These are phyloP conservation scores for Nomada lathburiana DNA, from an alignment of 2,888 invertebrate species.

Conservation along the genomic window DNA sequence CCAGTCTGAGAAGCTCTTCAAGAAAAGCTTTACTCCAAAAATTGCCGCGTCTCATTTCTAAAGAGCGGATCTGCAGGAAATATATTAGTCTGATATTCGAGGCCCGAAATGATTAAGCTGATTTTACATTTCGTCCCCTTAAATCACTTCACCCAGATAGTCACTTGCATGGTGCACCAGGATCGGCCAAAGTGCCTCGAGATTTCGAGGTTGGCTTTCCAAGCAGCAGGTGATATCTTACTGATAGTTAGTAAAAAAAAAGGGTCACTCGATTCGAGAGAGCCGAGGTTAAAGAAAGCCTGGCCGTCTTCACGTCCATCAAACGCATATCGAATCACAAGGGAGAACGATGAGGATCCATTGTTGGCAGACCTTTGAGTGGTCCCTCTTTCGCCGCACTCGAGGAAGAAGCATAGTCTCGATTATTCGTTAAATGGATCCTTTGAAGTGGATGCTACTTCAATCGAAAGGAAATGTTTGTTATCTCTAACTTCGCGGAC, in stretches of 20 bases:
- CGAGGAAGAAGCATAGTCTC: conserved; percentile 59
- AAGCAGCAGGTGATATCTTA: conserved; percentile 73
- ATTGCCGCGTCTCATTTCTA: not conserved
- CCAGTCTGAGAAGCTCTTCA: no score
- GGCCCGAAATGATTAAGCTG: not conserved
- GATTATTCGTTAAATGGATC: conserved; percentile 71
- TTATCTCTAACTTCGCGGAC: conserved; percentile 43
- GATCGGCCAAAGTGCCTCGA: conserved; percentile 21
- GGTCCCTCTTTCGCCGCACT: conserved; percentile 61
- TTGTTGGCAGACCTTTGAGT: conserved; percentile 69
- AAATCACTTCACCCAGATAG: not conserved
- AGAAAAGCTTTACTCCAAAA: no score
- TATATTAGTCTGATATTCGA: no score
- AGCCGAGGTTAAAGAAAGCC: conserved; percentile 64
- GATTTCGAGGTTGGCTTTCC: conserved; percentile 58
- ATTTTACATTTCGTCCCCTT: not conserved
- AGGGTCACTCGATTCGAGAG: conserved; percentile 43
- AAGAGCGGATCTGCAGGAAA: not conserved
- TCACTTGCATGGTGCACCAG: conserved; percentile 7
- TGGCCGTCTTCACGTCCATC: conserved; percentile 74
- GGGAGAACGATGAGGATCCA: conserved; percentile 72
- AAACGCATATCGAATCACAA: conserved; percentile 74
- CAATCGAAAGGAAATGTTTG: conserved; percentile 61
- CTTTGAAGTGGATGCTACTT: conserved; percentile 60
- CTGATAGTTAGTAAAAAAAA: conserved; percentile 65